Percentiles rank a stretch among this genome's conserved stretches.
Evolutionary conservation across 2,113 vertebrate genomes (phyloP).

Genomic region (Sylvietta virens): DNA sequence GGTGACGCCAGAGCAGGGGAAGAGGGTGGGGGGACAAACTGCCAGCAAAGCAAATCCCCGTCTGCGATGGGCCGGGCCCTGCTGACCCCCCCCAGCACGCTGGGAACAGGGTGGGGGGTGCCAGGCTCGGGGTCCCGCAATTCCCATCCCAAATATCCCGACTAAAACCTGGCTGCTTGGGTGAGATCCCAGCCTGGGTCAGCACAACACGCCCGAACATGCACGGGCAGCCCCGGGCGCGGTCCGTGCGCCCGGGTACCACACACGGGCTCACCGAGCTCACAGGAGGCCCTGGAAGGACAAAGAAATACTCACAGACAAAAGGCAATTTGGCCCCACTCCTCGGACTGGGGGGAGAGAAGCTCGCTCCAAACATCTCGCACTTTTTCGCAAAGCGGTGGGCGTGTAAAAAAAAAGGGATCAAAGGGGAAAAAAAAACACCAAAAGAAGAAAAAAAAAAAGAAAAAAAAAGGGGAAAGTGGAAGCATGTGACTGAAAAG

Average conservation of each 20-base stretch:
- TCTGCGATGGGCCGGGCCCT: not conserved
- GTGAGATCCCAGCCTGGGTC: constrained; percentile 32
- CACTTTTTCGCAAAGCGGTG: not conserved
- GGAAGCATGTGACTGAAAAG: not conserved
- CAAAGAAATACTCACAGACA: constrained; percentile 6
- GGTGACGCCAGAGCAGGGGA: not conserved
- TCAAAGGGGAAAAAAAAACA: not conserved
- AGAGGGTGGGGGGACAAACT: not conserved
- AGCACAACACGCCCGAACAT: constrained; percentile 3
- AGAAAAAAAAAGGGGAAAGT: not conserved
- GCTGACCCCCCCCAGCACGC: not conserved
- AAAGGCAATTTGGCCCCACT: constrained; percentile 19
- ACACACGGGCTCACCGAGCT: not conserved
- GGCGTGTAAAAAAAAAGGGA: not conserved
- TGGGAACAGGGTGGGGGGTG: not conserved
- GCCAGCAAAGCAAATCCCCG: not conserved
- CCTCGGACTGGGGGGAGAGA: not conserved
- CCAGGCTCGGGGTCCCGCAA: not conserved
- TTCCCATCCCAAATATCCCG: not conserved
- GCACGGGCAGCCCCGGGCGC: not conserved
- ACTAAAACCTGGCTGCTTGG: not conserved
- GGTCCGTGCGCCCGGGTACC: not conserved
- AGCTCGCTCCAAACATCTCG: constrained; percentile 8
- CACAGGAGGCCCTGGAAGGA: not conserved
- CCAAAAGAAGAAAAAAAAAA: no score